Conservation (phyloP, 2,113 vertebrate genomes). For the Helogale parvula region DNA sequence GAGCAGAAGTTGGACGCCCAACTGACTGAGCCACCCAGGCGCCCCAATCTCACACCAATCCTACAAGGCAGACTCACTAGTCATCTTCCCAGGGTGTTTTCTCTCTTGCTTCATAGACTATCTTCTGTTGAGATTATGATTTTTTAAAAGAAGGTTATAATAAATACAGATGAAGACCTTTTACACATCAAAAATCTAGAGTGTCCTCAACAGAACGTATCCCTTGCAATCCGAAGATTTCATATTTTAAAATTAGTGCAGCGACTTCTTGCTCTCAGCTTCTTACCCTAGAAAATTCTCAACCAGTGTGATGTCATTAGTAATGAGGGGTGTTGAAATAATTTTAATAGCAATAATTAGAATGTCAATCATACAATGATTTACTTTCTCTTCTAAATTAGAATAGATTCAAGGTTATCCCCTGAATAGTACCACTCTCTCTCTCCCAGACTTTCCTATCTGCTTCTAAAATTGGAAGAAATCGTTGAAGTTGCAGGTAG, state of each 20-base stretch:
- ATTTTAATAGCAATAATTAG: slow-evolving; percentile 61
- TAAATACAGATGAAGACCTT: background rate
- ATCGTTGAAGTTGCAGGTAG: background rate
- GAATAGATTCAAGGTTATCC: slow-evolving; percentile 18
- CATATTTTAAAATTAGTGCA: background rate
- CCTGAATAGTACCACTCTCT: background rate
- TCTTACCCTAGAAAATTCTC: background rate
- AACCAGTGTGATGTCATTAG: slow-evolving; percentile 2
- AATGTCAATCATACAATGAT: slow-evolving; percentile 36
- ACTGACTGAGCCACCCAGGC: too few species aligned
- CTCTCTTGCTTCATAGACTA: background rate
- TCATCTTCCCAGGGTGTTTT: background rate
- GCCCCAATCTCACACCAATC: background rate
- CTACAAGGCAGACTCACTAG: background rate
- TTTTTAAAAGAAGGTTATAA: background rate
- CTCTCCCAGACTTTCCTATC: slow-evolving; percentile 20
- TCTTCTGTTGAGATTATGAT: background rate
- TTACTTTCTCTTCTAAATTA: slow-evolving; percentile 48
- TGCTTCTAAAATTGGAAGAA: slow-evolving; percentile 63
- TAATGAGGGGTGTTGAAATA: slow-evolving; percentile 32
- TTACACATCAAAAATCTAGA: background rate
- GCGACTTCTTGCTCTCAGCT: background rate
- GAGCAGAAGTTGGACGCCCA: too few species aligned
- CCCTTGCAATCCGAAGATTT: background rate
- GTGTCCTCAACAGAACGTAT: background rate